Evolutionary conservation across 2,113 vertebrate genomes (phyloP).

Genomic region (Laterallus jamaicensis): DNA sequence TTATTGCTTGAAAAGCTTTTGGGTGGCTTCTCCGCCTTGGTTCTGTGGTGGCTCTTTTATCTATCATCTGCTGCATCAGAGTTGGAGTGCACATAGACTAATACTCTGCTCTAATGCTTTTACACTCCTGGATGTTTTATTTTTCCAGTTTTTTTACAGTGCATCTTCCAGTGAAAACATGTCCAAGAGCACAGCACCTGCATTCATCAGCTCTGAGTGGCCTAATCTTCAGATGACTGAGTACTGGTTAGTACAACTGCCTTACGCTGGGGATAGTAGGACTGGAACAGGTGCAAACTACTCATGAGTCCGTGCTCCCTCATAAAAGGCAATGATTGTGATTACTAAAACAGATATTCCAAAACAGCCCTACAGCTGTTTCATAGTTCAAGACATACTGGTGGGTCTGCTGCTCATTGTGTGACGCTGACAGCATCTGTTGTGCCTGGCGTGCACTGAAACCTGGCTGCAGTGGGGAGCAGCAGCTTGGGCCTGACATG

Average conservation of each 20-base stretch:
- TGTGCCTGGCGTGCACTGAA: not conserved
- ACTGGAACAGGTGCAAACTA: not conserved
- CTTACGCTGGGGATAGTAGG: not conserved
- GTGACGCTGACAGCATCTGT: not conserved
- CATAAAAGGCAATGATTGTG: not conserved
- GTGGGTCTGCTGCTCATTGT: not conserved
- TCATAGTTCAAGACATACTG: no score
- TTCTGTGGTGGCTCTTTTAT: not conserved
- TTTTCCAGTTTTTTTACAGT: not conserved
- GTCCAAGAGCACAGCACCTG: not conserved
- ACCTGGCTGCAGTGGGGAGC: not conserved
- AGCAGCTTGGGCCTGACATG: no score
- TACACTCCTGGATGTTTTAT: not conserved
- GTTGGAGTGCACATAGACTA: not conserved
- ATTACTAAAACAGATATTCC: not conserved
- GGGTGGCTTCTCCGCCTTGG: not conserved
- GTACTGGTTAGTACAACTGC: not conserved
- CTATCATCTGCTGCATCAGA: not conserved
- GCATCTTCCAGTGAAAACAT: not conserved
- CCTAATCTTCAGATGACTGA: not conserved
- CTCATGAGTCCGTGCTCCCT: not conserved
- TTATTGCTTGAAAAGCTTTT: not conserved
- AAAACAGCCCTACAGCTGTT: not conserved
- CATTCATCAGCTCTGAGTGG: not conserved
- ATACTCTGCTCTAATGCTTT: not conserved